Evolutionary conservation across 92 coral and sea anemone genomes (phyloP), one percentile per base, ranked within the genome.

Genomic region (Bergia puertoricense): DNA sequence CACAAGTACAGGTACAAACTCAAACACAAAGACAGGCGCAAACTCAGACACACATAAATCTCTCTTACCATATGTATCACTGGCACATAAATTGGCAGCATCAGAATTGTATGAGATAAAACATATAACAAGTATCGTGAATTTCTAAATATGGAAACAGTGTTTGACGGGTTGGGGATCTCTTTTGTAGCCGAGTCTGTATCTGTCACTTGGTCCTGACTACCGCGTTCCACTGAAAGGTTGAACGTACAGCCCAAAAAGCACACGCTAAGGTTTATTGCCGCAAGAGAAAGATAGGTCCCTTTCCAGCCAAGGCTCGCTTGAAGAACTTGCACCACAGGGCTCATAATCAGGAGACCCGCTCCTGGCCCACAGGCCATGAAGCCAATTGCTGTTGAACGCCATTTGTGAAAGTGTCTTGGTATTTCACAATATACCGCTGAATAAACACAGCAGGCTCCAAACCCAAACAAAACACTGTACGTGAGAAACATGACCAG

Each of bases 331-430:
- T 74, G 39, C 5, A 74, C 79, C 43, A 74, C 79, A 7, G 48
- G 45, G 79, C 79, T 74, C 79, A 74, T 74, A 15, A 74, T 15
- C 8, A 74, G 22, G 46, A 74, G 79, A 38, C 79, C 79, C 3
- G 79, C 79, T 10, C 79, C 79, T 7, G 79, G 48, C 45, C 79
- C 79, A 74, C 79, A 74, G 22, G 45, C 79, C 79, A 74, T 74
- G 45, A 74, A 39, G 45, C 79, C 79, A 40, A 74, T 39, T 39
- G 79, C 79, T 16, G 79, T 74, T 23, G 79, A 74, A 48, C 79
- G 79, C 79, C 48, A 40, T 40, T 74, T 74, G 46, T 40, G 79
- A 36, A 74, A 74, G 79, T 74, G 79, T 40, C 46, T 38, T 0
- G 79, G 79, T 7, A 40, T 11, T 14, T 74, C 79, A 37, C 42